A percentile compares a stretch with the other conserved stretches of the same genome.
phyloP scores from a whole-genome alignment of 2,113 vertebrate genomes.

The Madoqua kirkii region DNA sequence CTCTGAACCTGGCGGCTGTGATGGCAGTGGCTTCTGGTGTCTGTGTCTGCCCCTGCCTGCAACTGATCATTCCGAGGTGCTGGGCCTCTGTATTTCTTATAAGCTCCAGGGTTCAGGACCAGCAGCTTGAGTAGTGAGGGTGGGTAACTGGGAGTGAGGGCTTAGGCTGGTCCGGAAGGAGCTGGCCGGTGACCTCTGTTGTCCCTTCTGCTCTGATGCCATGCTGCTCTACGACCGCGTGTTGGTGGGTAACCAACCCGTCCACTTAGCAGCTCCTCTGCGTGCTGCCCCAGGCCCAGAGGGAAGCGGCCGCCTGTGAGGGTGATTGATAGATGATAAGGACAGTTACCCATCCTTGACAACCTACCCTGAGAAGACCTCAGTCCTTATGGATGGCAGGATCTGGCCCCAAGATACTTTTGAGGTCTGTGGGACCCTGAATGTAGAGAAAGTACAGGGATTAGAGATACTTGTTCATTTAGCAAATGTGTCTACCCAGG shows the following conservation, averaged over 20 bases:
- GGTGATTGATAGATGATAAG: not conserved
- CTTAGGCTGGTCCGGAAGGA: not conserved
- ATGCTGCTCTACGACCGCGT: not conserved
- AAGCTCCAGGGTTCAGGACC: not conserved
- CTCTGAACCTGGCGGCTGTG: not conserved
- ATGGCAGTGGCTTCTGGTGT: not conserved
- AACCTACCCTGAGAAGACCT: not conserved
- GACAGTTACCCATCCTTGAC: not conserved
- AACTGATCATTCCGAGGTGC: not conserved
- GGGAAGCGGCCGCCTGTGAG: not conserved
- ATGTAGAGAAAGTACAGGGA: not conserved
- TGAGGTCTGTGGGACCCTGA: not conserved
- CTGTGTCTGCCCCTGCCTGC: not conserved
- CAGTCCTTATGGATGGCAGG: not conserved
- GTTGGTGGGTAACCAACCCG: not conserved
- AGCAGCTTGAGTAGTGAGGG: not conserved
- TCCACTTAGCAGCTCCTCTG: not conserved
- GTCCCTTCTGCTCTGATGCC: not conserved
- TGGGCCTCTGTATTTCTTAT: not conserved
- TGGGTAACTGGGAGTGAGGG: not conserved
- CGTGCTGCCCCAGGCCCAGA: not conserved
- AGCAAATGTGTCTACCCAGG: not conserved
- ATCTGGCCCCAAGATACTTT: not conserved
- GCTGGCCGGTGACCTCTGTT: not conserved
- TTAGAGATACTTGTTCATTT: not conserved